These are phyloP conservation scores for Polypedilum vanderplanki DNA, from an alignment of 1,140 invertebrate species.

Conservation along the genomic window DNA sequence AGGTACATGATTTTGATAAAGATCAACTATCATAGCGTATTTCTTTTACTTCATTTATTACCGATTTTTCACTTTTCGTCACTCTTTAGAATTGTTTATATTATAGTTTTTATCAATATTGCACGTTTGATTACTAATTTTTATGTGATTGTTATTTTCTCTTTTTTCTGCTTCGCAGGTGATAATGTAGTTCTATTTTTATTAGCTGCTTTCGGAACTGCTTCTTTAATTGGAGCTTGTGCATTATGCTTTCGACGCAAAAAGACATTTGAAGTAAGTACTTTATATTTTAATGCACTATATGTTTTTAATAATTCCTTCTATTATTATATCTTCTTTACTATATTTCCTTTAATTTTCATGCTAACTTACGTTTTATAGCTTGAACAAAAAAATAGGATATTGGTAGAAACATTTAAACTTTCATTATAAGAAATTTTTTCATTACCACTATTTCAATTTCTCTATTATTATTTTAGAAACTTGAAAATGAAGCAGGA, in stretches of 20 bases:
- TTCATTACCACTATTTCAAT: too few species aligned
- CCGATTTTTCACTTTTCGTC: too few species aligned
- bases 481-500: constrained; percentile 31
- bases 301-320: not conserved
- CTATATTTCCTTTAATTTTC: not conserved
- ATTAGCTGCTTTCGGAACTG: not conserved
- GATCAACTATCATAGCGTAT: too few species aligned
- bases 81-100: too few species aligned
- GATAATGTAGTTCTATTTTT: constrained; percentile 11
- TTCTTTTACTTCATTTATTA: too few species aligned
- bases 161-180: not conserved
- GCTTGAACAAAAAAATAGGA: constrained; percentile 6
- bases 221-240: constrained; percentile 1
- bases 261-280: constrained; percentile 29
- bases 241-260: constrained; percentile 18
- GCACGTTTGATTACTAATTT: too few species aligned
- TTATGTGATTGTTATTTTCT: not conserved
- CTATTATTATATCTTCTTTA: constrained; percentile 3
- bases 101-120: too few species aligned
- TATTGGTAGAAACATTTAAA: not conserved
- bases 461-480: constrained; percentile 30
- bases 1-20: too few species aligned
- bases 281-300: not conserved
- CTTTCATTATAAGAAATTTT: not conserved
- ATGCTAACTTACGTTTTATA: not conserved